phyloP scores from a whole-genome alignment of 2,113 vertebrate genomes.

The Arizona elegans region DNA sequence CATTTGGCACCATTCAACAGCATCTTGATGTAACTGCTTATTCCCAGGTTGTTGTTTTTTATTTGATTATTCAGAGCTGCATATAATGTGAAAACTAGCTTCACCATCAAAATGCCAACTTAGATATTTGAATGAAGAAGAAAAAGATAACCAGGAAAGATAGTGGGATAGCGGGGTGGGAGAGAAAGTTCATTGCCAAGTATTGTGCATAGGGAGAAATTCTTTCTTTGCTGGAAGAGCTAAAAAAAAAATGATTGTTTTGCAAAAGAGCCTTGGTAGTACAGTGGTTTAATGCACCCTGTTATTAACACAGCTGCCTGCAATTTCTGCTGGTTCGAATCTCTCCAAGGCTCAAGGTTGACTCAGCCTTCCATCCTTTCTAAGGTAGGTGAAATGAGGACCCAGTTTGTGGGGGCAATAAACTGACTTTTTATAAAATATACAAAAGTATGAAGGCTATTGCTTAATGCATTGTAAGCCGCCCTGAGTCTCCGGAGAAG shows the following conservation, averaged over 20 bases:
- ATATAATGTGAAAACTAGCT: slow-evolving; percentile 60
- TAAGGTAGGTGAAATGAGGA: too few species aligned
- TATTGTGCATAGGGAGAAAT: slow-evolving; percentile 46
- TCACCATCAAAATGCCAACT: slow-evolving; percentile 25
- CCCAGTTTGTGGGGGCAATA: too few species aligned
- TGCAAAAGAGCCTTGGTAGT: too few species aligned
- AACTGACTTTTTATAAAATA: too few species aligned
- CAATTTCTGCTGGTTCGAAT: too few species aligned
- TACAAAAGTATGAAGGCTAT: too few species aligned
- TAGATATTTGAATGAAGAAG: slow-evolving; percentile 47
- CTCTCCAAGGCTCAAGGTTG: too few species aligned
- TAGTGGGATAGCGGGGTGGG: not conserved
- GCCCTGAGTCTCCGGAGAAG: too few species aligned
- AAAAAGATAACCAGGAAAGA: slow-evolving; percentile 28
- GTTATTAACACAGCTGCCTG: too few species aligned
- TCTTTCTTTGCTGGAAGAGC: slow-evolving; percentile 18
- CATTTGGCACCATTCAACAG: slow-evolving; percentile 38
- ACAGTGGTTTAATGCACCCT: too few species aligned
- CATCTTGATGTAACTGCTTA: slow-evolving; percentile 57
- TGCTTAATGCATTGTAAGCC: too few species aligned
- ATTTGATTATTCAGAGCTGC: slow-evolving; percentile 56
- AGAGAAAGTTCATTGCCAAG: slow-evolving; percentile 5
- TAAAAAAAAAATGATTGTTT: slow-evolving; percentile 31
- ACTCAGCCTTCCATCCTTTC: too few species aligned
- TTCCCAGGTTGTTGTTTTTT: slow-evolving; percentile 7